phyloP scores from a whole-genome alignment of 2,797 vertebrate species.

The Hypotaenidia philippensis region DNA sequence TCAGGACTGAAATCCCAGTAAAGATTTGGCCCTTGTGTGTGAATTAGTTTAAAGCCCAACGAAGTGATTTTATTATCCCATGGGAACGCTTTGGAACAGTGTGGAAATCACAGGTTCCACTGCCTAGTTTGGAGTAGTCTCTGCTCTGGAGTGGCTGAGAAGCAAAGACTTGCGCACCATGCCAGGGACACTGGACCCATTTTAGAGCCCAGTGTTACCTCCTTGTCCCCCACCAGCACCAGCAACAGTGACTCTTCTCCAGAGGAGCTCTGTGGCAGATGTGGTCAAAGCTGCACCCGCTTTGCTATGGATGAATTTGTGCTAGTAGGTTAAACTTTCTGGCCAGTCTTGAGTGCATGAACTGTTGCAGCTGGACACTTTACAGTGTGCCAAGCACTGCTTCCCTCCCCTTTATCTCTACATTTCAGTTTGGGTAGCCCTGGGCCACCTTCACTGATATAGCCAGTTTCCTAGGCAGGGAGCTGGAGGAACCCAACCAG shows the following conservation, averaged over 20 bases:
- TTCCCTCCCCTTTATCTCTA: not conserved
- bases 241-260: not conserved
- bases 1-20: not conserved
- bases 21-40: not conserved
- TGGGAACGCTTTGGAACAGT: not conserved
- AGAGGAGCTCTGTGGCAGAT: not conserved
- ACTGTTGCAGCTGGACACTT: not conserved
- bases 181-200: not conserved
- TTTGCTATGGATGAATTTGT: not conserved
- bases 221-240: not conserved
- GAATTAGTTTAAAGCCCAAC: not conserved
- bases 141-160: not conserved
- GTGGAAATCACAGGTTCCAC: not conserved
- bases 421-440: not conserved
- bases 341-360: not conserved
- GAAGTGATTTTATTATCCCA: not conserved
- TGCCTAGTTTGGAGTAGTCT: accelerated
- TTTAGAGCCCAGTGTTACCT: not conserved
- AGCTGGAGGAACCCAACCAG: not conserved
- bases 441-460: not conserved
- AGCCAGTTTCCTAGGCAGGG: not conserved
- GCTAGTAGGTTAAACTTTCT: not conserved
- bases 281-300: not conserved
- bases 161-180: not conserved
- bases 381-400: not conserved